Conservation (phyloP, 2,888 invertebrate genomes). For the Drosophila ezoana region DNA sequence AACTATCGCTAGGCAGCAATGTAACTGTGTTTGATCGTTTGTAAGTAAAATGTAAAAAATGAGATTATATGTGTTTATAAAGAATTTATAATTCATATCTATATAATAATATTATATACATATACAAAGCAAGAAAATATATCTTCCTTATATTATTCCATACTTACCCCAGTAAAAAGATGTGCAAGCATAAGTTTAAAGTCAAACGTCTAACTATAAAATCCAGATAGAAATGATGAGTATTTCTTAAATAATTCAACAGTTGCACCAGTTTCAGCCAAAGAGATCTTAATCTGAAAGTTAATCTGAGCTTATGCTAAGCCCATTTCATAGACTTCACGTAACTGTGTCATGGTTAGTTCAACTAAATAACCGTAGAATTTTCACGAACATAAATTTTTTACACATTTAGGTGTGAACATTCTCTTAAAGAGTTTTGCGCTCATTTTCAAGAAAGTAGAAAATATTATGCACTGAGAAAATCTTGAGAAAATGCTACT, state of each 20-base stretch:
- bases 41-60: too few species aligned
- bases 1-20: too few species aligned
- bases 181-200: too few species aligned
- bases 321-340: conserved; percentile 10
- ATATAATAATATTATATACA: too few species aligned
- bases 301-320: conserved; percentile 1
- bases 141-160: too few species aligned
- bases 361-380: conserved; percentile 44
- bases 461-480: conserved; percentile 14
- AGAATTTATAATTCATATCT: too few species aligned
- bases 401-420: conserved; percentile 54
- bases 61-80: too few species aligned
- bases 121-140: too few species aligned
- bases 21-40: too few species aligned
- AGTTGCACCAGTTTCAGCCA: not conserved
- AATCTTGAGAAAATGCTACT: conserved; percentile 29
- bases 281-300: conserved; percentile 24
- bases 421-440: conserved; percentile 24
- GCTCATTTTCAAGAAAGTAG: not conserved
- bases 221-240: not conserved
- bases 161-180: too few species aligned
- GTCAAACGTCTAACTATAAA: not conserved
- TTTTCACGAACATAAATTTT: conserved; percentile 56
- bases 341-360: conserved; percentile 45
- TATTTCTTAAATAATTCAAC: not conserved